Base-by-base conservation (phyloP, 2,113 vertebrate species). In the Halichoerus grypus region DNA sequence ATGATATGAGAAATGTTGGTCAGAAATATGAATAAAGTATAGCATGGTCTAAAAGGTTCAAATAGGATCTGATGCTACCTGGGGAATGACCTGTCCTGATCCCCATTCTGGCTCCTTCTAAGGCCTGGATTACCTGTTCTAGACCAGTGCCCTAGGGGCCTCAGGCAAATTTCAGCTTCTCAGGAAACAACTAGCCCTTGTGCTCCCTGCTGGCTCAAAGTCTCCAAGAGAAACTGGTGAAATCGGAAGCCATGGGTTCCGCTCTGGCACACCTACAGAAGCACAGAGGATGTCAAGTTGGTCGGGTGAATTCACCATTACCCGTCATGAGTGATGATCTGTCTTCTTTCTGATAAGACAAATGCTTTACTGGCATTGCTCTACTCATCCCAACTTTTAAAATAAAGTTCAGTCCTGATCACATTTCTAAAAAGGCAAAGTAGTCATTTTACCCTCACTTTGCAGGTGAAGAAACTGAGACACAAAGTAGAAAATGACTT, bases 241-340 rank as follows among this genome's bases (percentile, higher is more conserved):
- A 99, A 83, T 99, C 99, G 0, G 99, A 99, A 97, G 99, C 99
- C 85, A 99, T 97, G 0, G 99, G 99, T 63, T 99, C 98, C 42
- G 99, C 99, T n/a, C 99, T 99, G 97, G 99, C 99, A 0, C 99
- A 99, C 63, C 99, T 99, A 89, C 98, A 99, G 97, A 99, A 99
- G 91, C 99, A 99, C 98, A 99, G 98, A 16, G 85, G 99, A 57
- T 99, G 49, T 98, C 99, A 46, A 97, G 99, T 99, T 97, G 99
- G 99, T 99, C 72, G 63, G 46, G 42, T 24, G 33, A n/a, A 33
- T 36, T 85, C 42, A 46, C 26, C 46, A 79, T 71, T 42, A 86
- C n/a, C 79, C 26, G 12, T 71, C 46, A 80, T 36, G 49, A 79
- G 26, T 5, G 74, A 81, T 59, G 36, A 88, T 36, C 51, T 69